phyloP scores from a whole-genome alignment of 2,888 invertebrate genomes.

The Vannuccia rotundouncinata region DNA sequence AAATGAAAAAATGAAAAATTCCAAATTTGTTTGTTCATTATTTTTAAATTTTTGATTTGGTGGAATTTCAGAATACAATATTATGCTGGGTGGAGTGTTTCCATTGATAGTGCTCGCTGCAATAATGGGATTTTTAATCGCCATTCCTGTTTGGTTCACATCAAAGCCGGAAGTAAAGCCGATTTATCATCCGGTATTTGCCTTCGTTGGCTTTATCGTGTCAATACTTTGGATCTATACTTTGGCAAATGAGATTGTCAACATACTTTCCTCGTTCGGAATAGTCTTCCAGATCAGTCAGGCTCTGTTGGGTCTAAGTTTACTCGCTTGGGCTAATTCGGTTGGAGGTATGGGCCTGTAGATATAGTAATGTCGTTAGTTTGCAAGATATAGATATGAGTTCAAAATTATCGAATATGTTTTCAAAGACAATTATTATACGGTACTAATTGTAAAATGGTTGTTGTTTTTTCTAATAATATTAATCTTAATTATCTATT shows the following conservation, averaged over 20 bases:
- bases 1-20: too few species aligned
- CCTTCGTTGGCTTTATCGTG: slow-evolving; percentile 62
- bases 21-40: too few species aligned
- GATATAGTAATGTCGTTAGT: too few species aligned
- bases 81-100: background rate
- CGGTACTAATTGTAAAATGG: too few species aligned
- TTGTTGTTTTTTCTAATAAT: too few species aligned
- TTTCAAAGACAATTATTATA: too few species aligned
- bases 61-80: background rate
- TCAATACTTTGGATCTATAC: slow-evolving; percentile 63
- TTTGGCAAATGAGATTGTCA: slow-evolving; percentile 64
- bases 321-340: slow-evolving; percentile 66
- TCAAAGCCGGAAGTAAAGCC: slow-evolving; percentile 44
- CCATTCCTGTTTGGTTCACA: slow-evolving; percentile 45
- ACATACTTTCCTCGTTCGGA: slow-evolving; percentile 60
- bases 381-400: too few species aligned
- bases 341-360: slow-evolving; percentile 61
- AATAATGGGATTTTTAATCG: background rate
- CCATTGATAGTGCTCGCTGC: background rate
- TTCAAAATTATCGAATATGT: too few species aligned
- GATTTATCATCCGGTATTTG: slow-evolving; percentile 54
- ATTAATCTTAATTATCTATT: too few species aligned
- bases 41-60: too few species aligned
- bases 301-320: slow-evolving; percentile 63
- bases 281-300: slow-evolving; percentile 61